phyloP scores from a whole-genome alignment of 2,113 vertebrate genomes.

The Leptodactylus fuscus region DNA sequence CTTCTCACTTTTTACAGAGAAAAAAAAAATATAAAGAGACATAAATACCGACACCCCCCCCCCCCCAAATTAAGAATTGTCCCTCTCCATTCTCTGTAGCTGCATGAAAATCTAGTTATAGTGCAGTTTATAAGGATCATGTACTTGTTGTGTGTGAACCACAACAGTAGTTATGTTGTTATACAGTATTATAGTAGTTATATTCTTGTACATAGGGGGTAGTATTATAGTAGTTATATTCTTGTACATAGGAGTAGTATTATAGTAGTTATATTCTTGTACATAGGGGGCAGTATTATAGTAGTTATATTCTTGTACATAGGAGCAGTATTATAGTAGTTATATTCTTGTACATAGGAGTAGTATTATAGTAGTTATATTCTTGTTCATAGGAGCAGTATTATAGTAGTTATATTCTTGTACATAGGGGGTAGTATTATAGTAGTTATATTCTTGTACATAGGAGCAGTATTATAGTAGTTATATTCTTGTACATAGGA shows the following conservation, averaged over 20 bases:
- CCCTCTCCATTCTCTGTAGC: neutral
- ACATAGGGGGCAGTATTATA: neutral
- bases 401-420: neutral
- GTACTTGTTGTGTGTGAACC: neutral
- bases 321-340: neutral
- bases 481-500: constrained; percentile 7
- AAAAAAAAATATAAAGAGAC: neutral
- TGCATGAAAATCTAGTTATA: neutral
- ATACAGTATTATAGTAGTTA: constrained; percentile 5
- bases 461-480: constrained; percentile 1
- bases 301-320: constrained; percentile 7
- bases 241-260: neutral
- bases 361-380: neutral
- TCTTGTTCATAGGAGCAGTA: neutral
- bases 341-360: neutral
- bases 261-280: constrained; percentile 3
- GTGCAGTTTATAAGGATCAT: neutral
- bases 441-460: constrained; percentile 8
- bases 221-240: neutral
- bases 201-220: neutral
- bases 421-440: neutral
- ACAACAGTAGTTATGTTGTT: neutral
- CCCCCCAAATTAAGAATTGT: neutral
- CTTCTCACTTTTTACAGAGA: neutral
- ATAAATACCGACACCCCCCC: neutral